Percentiles rank a stretch among this genome's conserved stretches.
phyloP scores from a whole-genome alignment of 1,140 invertebrate species.

The Scaptomyza pallida region DNA sequence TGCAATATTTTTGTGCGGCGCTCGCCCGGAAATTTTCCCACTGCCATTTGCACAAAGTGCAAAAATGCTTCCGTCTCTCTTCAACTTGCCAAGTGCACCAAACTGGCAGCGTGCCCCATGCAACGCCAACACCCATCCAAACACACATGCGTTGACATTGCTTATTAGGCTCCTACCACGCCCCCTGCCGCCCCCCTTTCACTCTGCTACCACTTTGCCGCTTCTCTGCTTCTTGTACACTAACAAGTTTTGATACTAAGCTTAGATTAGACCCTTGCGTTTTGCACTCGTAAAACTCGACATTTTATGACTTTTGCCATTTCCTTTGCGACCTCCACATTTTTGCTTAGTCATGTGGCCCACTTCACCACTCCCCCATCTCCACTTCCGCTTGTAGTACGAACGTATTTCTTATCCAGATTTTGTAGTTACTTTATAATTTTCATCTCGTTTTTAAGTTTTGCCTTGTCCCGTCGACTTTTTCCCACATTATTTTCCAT shows the following conservation, averaged over 20 bases:
- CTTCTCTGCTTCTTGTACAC: conserved; percentile 13
- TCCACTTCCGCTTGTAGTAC: neutral
- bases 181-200: conserved; percentile 16
- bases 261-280: conserved; percentile 81
- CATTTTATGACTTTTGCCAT: conserved; percentile 82
- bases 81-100: conserved; percentile 55
- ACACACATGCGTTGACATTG: conserved; percentile 78
- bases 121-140: conserved; percentile 1
- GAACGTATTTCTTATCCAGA: conserved; percentile 69
- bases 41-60: conserved; percentile 77
- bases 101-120: conserved; percentile 19
- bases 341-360: conserved; percentile 8
- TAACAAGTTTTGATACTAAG: conserved; percentile 82
- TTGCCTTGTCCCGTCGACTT: conserved; percentile 35
- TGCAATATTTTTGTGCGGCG: conserved; percentile 68
- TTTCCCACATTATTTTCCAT: conserved; percentile 60
- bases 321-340: conserved; percentile 54
- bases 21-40: conserved; percentile 49
- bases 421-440: conserved; percentile 83
- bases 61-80: conserved; percentile 77
- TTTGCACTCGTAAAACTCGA: conserved; percentile 82
- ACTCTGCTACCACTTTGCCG: neutral
- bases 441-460: conserved; percentile 77
- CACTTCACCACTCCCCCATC: neutral
- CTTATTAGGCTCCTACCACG: too few species aligned